Conservation (phyloP, 2,797 vertebrate genomes). For the Champsocephalus esox region DNA sequence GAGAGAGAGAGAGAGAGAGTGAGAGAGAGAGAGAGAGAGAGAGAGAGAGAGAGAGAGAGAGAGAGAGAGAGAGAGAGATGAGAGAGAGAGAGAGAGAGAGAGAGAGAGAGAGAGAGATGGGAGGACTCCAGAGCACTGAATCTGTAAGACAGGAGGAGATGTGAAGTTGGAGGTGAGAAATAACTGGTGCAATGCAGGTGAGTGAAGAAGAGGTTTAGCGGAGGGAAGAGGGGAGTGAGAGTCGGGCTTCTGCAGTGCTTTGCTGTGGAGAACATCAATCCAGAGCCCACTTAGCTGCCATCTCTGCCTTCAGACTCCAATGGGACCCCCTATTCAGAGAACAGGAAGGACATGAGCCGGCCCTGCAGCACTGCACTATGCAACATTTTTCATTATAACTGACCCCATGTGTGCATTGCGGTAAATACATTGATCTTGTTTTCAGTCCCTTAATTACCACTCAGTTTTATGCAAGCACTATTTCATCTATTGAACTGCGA, state of each 20-base stretch:
- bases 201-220: slow-evolving; percentile 63
- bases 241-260: slow-evolving; percentile 79
- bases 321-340: slow-evolving; percentile 47
- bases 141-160: slow-evolving; percentile 71
- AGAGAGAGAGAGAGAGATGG: slow-evolving; percentile 29
- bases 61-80: slow-evolving; percentile 25
- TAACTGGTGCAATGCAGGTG: slow-evolving; percentile 85
- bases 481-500: slow-evolving; percentile 39
- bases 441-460: slow-evolving; percentile 49
- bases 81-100: slow-evolving; percentile 18
- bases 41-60: slow-evolving; percentile 26
- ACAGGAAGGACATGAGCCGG: slow-evolving; percentile 46
- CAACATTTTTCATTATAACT: slow-evolving; percentile 51
- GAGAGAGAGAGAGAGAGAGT: slow-evolving; percentile 23
- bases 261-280: slow-evolving; percentile 76
- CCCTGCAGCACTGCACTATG: slow-evolving; percentile 40
- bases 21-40: slow-evolving; percentile 26
- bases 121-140: slow-evolving; percentile 50
- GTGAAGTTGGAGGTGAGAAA: slow-evolving; percentile 78
- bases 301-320: slow-evolving; percentile 58
- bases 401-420: slow-evolving; percentile 52
- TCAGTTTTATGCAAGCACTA: slow-evolving; percentile 39
- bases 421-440: slow-evolving; percentile 49
- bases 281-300: slow-evolving; percentile 73
- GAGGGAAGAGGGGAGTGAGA: slow-evolving; percentile 38